Evolutionary conservation across 2,797 vertebrate species (phyloP).

Genomic region (Phataginus tricuspis): DNA sequence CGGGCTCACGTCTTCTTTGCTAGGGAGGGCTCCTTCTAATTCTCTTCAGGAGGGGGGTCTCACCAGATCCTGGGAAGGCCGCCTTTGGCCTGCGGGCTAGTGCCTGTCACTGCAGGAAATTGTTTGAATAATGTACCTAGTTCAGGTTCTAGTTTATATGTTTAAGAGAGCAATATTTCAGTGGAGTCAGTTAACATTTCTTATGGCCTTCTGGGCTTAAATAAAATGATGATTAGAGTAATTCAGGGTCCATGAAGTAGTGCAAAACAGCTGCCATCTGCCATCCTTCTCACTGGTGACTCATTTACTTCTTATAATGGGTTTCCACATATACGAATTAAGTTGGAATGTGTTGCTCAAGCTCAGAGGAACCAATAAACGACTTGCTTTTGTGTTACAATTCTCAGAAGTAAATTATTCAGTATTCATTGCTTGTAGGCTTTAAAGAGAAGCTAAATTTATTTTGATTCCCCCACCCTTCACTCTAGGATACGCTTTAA

Average conservation of each 20-base stretch:
- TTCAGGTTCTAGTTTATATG: constrained; percentile 12
- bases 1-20: not conserved
- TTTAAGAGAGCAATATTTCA: constrained; percentile 65
- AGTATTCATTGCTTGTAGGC: constrained; percentile 75
- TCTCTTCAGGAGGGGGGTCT: not conserved
- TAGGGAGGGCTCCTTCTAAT: not conserved
- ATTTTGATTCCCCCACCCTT: constrained; percentile 72
- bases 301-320: constrained; percentile 65
- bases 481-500: constrained; percentile 80
- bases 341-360: constrained; percentile 65
- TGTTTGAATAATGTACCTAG: not conserved
- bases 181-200: constrained; percentile 53
- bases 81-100: not conserved
- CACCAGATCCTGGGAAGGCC: not conserved
- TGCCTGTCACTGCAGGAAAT: not conserved
- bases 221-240: constrained; percentile 70
- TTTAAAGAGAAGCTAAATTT: constrained; percentile 80
- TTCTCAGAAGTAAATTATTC: constrained; percentile 82
- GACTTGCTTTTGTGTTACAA: constrained; percentile 81
- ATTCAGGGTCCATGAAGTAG: constrained; percentile 57
- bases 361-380: constrained; percentile 80
- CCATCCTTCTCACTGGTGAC: constrained; percentile 52
- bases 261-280: constrained; percentile 72
- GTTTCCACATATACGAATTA: constrained; percentile 65
- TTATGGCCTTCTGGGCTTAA: constrained; percentile 71